Conservation (phyloP, 2,113 vertebrate species). For the Eclectus roratus region DNA sequence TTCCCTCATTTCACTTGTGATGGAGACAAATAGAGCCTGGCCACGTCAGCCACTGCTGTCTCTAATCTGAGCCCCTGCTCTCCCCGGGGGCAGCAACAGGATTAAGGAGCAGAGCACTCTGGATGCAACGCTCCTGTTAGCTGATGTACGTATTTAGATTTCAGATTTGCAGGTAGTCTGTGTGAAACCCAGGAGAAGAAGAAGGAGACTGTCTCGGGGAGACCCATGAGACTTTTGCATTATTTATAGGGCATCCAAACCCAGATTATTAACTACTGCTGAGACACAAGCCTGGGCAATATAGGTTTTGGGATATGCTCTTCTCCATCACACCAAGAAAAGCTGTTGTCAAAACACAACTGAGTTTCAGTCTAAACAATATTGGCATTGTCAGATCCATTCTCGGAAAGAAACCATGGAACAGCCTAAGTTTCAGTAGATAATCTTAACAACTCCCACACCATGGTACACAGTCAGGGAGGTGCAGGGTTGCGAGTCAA, state of each 20-base stretch:
- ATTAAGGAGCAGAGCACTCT: background rate
- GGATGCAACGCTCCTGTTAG: background rate
- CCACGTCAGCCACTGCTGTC: rapidly evolving
- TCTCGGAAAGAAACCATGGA: background rate
- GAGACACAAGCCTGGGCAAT: background rate
- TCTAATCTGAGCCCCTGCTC: background rate
- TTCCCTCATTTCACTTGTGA: background rate
- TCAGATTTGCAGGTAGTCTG: background rate
- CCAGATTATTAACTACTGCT: background rate
- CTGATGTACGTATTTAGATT: background rate
- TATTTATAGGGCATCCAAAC: background rate
- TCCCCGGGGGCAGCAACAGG: background rate
- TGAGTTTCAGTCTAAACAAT: slow-evolving; percentile 1
- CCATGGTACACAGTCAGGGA: rapidly evolving
- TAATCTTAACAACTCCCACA: background rate
- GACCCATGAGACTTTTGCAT: background rate
- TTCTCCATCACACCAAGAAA: background rate
- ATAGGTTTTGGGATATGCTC: background rate
- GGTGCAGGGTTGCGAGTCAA: no score
- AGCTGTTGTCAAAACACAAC: slow-evolving; percentile 27
- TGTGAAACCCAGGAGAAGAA: background rate
- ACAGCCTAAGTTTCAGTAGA: background rate
- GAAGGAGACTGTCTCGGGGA: background rate
- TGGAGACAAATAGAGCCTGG: background rate
- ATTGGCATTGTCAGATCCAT: background rate